Evolutionary conservation across 2,888 invertebrate species (phyloP).

Genomic region (Spicauda simplicius): DNA sequence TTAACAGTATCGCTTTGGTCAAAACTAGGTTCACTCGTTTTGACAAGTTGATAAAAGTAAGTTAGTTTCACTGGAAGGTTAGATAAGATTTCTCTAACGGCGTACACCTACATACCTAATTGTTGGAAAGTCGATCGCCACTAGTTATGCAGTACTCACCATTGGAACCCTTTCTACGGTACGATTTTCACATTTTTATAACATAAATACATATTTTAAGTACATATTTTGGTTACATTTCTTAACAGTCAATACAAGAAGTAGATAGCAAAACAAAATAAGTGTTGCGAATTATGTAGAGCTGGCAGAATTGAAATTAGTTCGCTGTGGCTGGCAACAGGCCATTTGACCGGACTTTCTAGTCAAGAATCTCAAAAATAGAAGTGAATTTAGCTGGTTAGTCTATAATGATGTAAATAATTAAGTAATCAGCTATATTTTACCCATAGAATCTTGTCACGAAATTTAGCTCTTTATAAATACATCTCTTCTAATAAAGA

Average conservation of each 20-base stretch:
- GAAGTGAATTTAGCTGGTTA: background rate
- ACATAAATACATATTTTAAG: too few species aligned
- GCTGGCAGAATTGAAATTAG: background rate
- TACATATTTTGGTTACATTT: background rate
- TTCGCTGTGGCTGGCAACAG: background rate
- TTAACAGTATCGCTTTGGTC: too few species aligned
- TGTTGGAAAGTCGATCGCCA: constrained; percentile 59
- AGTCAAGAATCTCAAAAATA: background rate
- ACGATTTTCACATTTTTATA: constrained; percentile 13
- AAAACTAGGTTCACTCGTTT: too few species aligned
- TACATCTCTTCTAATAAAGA: too few species aligned
- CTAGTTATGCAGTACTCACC: constrained; percentile 18
- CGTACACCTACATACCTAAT: constrained; percentile 59
- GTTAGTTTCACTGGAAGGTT: constrained; percentile 32
- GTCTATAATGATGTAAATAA: background rate
- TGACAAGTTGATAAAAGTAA: background rate
- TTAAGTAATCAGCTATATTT: background rate
- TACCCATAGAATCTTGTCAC: too few species aligned
- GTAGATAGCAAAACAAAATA: too few species aligned
- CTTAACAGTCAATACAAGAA: too few species aligned
- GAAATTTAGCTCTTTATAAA: too few species aligned
- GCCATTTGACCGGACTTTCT: background rate
- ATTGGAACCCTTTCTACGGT: constrained; percentile 18
- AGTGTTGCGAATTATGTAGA: background rate
- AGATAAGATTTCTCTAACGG: constrained; percentile 45